Percentiles rank a stretch among this genome's conserved stretches.
These are phyloP conservation scores for Lepidochitona cinerea DNA, from an alignment of 2,888 invertebrate genomes.

Conservation along the genomic window DNA sequence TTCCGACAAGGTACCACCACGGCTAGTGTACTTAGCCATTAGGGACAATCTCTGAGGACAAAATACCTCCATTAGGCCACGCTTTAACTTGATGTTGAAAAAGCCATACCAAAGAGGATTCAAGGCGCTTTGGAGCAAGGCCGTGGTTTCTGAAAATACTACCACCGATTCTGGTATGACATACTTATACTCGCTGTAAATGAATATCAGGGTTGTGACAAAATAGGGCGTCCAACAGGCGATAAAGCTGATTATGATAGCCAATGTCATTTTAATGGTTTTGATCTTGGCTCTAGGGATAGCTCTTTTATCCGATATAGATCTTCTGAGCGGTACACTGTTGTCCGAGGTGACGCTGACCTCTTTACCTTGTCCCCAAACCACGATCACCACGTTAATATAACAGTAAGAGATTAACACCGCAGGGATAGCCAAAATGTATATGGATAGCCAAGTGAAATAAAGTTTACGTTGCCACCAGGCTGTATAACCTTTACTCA, in stretches of 20 bases:
- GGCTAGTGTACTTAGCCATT: conserved; percentile 15
- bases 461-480: conserved; percentile 71
- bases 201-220: conserved; percentile 70
- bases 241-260: conserved; percentile 71
- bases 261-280: conserved; percentile 72
- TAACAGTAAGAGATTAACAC: conserved; percentile 71
- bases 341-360: conserved; percentile 32
- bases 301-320: conserved; percentile 57
- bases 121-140: conserved; percentile 68
- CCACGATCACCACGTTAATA: conserved; percentile 69
- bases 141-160: conserved; percentile 68
- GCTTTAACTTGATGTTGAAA: conserved; percentile 68
- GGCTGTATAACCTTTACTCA: conserved; percentile 70
- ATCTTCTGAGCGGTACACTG: conserved; percentile 32
- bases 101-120: conserved; percentile 72
- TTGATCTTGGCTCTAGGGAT: conserved; percentile 71
- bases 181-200: conserved; percentile 68
- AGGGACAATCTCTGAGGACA: conserved; percentile 35
- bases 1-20: conserved; percentile 31
- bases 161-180: conserved; percentile 63
- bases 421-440: conserved; percentile 71
- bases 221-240: conserved; percentile 73
- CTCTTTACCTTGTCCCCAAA: conserved; percentile 66
- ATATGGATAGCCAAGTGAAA: conserved; percentile 70
- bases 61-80: conserved; percentile 51